Conservation (phyloP, 2,888 invertebrate genomes). For the Stenodera caucasica region DNA sequence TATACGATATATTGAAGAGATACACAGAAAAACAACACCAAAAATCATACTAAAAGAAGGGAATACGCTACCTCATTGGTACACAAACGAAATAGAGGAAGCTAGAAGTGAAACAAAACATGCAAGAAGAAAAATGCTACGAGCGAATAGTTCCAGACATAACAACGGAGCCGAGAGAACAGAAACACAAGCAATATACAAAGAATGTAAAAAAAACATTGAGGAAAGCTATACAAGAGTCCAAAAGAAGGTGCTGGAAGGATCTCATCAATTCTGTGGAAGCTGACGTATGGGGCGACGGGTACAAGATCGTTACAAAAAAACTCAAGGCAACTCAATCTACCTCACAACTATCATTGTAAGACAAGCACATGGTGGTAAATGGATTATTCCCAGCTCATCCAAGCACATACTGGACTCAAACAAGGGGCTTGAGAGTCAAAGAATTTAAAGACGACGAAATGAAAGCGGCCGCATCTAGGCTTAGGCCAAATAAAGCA, state of each 20-base stretch:
- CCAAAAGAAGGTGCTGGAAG: conserved; percentile 24
- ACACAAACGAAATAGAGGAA: conserved; percentile 11
- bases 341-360: conserved; percentile 11
- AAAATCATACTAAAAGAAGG: conserved; percentile 3
- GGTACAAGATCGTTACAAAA: conserved; percentile 21
- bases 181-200: conserved; percentile 9
- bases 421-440: conserved; percentile 10
- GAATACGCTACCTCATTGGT: conserved; percentile 21
- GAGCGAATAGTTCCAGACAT: neutral
- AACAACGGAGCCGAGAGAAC: neutral
- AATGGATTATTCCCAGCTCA: conserved; percentile 21
- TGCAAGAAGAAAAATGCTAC: conserved; percentile 13
- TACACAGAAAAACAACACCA: conserved; percentile 20
- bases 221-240: conserved; percentile 5
- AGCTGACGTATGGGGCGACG: conserved; percentile 24
- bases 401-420: conserved; percentile 1
- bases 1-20: too few species aligned
- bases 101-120: neutral
- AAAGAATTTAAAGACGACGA: too few species aligned
- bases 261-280: conserved; percentile 14
- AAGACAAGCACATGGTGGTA: conserved; percentile 11
- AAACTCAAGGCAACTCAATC: conserved; percentile 18
- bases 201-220: too few species aligned
- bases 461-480: neutral
- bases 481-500: conserved; percentile 9